Conservation (phyloP, 2,888 invertebrate species). For the Drosophila subquinaria region DNA sequence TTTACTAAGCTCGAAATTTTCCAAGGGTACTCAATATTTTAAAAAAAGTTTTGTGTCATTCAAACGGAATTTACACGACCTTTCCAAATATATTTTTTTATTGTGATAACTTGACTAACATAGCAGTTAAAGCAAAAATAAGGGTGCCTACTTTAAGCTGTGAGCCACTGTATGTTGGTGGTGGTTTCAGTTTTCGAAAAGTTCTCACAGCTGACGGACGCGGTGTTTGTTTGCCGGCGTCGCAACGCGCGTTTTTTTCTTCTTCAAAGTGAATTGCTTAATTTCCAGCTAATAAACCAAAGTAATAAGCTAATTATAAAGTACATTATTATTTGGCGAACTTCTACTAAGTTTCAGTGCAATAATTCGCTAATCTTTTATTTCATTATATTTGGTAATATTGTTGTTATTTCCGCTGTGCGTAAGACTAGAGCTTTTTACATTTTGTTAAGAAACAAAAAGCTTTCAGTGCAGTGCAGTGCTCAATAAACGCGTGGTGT, state of each 20-base stretch:
- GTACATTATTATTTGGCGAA: neutral
- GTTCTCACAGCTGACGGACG: constrained; percentile 70
- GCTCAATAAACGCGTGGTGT: constrained; percentile 55
- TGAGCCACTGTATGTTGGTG: no score
- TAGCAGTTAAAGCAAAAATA: no score
- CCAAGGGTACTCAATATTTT: no score
- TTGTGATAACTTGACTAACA: no score
- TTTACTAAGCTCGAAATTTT: no score
- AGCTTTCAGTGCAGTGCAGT: constrained; percentile 41
- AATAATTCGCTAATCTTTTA: constrained; percentile 15
- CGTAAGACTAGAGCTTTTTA: constrained; percentile 38
- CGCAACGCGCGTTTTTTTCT: constrained; percentile 24
- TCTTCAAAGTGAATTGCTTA: neutral
- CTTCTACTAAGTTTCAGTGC: constrained; percentile 12
- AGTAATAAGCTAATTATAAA: neutral
- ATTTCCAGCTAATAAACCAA: constrained; percentile 3
- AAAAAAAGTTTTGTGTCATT: no score
- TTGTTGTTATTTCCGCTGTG: constrained; percentile 26
- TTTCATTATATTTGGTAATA: constrained; percentile 34
- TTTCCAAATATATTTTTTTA: no score
- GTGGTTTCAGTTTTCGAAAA: constrained; percentile 44
- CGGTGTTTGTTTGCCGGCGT: constrained; percentile 53
- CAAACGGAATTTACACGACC: no score
- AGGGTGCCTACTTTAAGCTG: no score
- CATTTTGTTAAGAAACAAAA: constrained; percentile 46